Conservation (phyloP, 1,140 invertebrate genomes). For the Chrysopa pallens region DNA sequence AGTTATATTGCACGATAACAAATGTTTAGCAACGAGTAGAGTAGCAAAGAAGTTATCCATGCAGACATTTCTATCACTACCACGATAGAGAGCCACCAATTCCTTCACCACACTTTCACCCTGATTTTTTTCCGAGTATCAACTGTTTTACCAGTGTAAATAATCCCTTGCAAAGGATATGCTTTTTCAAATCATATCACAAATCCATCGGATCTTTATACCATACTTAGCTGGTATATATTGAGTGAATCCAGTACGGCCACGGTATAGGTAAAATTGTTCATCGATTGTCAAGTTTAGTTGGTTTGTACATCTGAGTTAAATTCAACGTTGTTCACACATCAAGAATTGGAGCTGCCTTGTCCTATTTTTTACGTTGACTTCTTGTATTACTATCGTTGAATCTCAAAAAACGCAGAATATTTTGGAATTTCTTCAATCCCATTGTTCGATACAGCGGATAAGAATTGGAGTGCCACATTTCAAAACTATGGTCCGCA, state of each 20-base stretch:
- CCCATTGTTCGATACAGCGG: constrained; percentile 10
- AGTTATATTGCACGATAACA: no score
- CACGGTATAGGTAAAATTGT: constrained; percentile 16
- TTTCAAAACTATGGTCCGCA: constrained; percentile 4
- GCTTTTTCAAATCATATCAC: constrained; percentile 10
- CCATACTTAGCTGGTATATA: constrained; percentile 26
- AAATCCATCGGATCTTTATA: constrained; percentile 22
- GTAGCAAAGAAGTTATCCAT: constrained; percentile 12
- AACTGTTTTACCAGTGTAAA: constrained; percentile 10
- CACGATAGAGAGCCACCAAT: neutral
- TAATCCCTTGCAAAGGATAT: constrained; percentile 9
- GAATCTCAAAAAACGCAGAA: constrained; percentile 14
- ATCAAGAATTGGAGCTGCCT: constrained; percentile 15
- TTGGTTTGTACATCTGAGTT: constrained; percentile 6
- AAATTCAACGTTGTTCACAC: constrained; percentile 14
- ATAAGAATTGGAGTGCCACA: constrained; percentile 8
- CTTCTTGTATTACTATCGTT: constrained; percentile 12
- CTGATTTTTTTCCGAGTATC: neutral
- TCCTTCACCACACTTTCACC: no score
- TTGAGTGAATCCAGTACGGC: no score
- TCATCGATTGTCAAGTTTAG: constrained; percentile 10
- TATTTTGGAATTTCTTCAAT: constrained; percentile 12
- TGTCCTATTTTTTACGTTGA: constrained; percentile 12
- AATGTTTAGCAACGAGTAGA: constrained; percentile 6
- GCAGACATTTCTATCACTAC: constrained; percentile 9